These are phyloP conservation scores for Dicyrtoma fusca DNA, from an alignment of 2,888 invertebrate species.

Conservation along the genomic window DNA sequence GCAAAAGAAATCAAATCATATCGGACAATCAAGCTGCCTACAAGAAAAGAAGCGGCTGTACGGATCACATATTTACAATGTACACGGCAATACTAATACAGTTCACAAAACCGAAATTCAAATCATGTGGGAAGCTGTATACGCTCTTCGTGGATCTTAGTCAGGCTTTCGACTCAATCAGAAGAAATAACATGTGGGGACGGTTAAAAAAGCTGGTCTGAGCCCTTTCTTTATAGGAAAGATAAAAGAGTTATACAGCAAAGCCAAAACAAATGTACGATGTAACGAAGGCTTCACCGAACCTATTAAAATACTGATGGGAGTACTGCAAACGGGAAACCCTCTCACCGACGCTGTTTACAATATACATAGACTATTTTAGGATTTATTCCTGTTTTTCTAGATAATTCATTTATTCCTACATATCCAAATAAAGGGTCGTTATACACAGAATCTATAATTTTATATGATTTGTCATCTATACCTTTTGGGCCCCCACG, in stretches of 20 bases:
- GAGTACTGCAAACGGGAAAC: no score
- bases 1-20: background rate
- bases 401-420: no score
- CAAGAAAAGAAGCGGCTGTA: background rate
- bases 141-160: background rate
- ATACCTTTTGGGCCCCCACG: no score
- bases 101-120: background rate
- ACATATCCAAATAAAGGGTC: no score
- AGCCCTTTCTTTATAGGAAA: background rate
- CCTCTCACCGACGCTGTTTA: no score
- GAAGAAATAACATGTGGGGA: background rate
- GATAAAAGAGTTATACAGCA: background rate
- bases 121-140: background rate
- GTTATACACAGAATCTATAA: no score
- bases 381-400: no score
- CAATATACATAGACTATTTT: background rate
- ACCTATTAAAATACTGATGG: background rate
- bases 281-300: background rate
- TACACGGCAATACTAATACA: background rate
- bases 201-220: background rate
- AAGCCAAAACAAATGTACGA: background rate
- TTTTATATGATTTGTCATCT: no score
- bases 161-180: constrained; percentile 1
- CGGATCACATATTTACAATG: constrained; percentile 24
- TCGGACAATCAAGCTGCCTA: constrained; percentile 31